Evolutionary conservation across 2,797 vertebrate genomes (phyloP).

Genomic region (Heliangelus exortis): DNA sequence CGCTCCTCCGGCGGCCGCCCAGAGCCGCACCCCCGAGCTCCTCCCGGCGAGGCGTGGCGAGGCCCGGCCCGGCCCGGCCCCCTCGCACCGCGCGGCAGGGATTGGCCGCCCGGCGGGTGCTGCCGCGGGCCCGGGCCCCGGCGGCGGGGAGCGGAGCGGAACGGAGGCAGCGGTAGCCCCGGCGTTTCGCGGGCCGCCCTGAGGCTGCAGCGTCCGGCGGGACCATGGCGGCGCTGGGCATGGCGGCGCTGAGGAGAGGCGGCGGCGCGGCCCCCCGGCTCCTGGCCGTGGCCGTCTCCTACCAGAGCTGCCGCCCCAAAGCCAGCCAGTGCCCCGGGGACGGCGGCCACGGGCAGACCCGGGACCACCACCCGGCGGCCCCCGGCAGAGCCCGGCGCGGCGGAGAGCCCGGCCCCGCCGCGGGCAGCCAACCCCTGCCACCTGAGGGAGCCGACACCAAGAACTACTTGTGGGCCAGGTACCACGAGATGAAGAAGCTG

Average conservation of each 20-base stretch:
- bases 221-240: background rate
- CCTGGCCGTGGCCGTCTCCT: constrained; percentile 11
- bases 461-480: constrained; percentile 79
- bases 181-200: background rate
- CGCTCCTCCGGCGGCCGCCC: background rate
- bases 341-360: background rate
- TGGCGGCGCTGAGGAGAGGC: background rate
- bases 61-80: background rate
- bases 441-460: constrained; percentile 71
- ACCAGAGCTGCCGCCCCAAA: constrained; percentile 15
- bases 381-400: constrained; percentile 32
- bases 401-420: background rate
- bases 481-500: constrained; percentile 84
- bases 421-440: constrained; percentile 5
- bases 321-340: background rate
- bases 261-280: background rate
- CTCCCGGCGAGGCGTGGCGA: background rate
- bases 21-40: background rate
- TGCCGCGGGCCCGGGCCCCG: background rate
- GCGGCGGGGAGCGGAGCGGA: background rate
- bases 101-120: background rate
- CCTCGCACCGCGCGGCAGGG: background rate
- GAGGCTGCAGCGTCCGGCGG: background rate
- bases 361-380: background rate
- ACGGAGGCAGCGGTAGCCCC: background rate